Percentiles rank a stretch among this genome's conserved stretches.
These are phyloP conservation scores for Synergus laeviventris DNA, from an alignment of 2,888 invertebrate genomes.

Conservation along the genomic window DNA sequence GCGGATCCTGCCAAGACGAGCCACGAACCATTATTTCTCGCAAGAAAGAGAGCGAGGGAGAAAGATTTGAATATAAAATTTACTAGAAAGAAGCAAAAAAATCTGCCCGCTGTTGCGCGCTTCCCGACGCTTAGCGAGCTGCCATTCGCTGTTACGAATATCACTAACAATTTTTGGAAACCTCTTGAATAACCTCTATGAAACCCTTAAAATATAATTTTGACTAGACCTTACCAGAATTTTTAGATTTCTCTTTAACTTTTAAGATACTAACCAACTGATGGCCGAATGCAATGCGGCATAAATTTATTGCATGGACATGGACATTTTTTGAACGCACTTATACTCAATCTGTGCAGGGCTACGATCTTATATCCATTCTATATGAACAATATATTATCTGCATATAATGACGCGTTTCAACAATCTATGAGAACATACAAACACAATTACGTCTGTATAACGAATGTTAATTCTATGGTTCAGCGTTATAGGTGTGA, in stretches of 20 bases:
- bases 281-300: constrained; percentile 11
- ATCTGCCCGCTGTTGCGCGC: too few species aligned
- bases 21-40: not conserved
- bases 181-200: too few species aligned
- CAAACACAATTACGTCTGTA: not conserved
- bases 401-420: not conserved
- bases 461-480: constrained; percentile 8
- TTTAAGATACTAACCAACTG: not conserved
- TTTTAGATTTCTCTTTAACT: too few species aligned
- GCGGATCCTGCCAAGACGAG: not conserved
- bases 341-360: not conserved
- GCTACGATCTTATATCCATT: constrained; percentile 3
- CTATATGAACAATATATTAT: not conserved
- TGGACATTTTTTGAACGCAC: constrained; percentile 17
- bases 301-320: constrained; percentile 11
- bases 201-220: too few species aligned
- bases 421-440: constrained; percentile 9
- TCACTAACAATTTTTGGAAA: too few species aligned
- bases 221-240: too few species aligned
- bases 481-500: constrained; percentile 4
- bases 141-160: too few species aligned
- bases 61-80: not conserved
- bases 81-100: not conserved
- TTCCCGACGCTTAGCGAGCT: too few species aligned
- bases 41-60: not conserved